phyloP scores from a whole-genome alignment of 2,888 invertebrate species.

The Celastrina argiolus region DNA sequence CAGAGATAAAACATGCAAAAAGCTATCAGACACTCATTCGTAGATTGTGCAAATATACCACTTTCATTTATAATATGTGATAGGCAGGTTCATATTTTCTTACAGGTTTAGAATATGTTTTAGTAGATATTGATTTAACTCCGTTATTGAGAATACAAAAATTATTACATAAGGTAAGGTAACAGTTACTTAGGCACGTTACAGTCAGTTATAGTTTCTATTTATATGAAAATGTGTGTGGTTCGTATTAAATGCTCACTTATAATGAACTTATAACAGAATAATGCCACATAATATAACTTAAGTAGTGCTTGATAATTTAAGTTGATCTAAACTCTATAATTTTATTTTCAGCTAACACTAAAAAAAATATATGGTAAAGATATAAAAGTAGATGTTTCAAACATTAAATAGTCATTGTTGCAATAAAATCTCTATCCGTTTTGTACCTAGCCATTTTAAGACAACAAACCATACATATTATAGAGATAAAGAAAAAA shows the following conservation, averaged over 20 bases:
- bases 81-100: not conserved
- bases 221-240: not conserved
- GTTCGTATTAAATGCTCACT: conserved; percentile 1
- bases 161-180: not conserved
- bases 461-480: too few species aligned
- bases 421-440: too few species aligned
- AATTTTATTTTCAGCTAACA: not conserved
- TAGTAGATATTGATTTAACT: not conserved
- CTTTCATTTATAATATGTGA: too few species aligned
- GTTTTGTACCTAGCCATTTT: too few species aligned
- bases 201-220: not conserved
- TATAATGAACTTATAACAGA: conserved; percentile 2
- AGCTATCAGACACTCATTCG: too few species aligned
- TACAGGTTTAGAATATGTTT: not conserved
- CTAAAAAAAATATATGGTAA: not conserved
- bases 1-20: too few species aligned
- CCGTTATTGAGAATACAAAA: not conserved
- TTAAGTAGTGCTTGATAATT: not conserved
- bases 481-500: too few species aligned
- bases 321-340: not conserved
- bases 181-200: not conserved
- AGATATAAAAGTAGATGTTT: not conserved
- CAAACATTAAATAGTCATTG: too few species aligned
- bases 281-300: not conserved
- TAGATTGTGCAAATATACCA: too few species aligned